Evolutionary conservation across 2,888 invertebrate genomes (phyloP), one percentile per base, ranked within the genome.

Genomic region (Patella caerulea): DNA sequence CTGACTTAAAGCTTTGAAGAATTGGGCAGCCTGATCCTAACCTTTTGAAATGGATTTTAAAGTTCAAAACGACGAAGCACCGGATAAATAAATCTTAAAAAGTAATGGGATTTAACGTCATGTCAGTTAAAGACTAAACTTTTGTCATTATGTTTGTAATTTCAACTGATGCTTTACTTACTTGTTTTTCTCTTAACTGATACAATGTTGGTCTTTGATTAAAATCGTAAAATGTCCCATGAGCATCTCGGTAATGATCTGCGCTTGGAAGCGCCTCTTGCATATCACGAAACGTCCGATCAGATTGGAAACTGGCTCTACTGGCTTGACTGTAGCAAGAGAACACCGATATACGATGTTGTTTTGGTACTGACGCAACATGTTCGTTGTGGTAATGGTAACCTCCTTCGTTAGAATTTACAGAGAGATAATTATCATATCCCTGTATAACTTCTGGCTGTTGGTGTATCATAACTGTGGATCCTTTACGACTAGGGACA

Each of bases 251-350:
- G 90, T 97, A 97, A 91, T 96, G 95, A 89, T 96, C 96, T 92
- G 96, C 93, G 78, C 96, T 93, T 0, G 96, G 96, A 59, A 96
- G 90, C 1, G 95, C 95, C 91, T 97, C 97, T 85, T 95, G 94
- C 0, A 95, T 95, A 78, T 95, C 86, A 24, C 79, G 80, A 29
- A 82, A 82, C 12, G 83, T 79, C 17, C 77, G 78, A 24, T 83
- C 83, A 0, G 79, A 74, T 72, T 74, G 77, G 56, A 45, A 19
- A 69, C 74, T 74, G 24, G 75, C 72, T 0, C 77, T 73, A 29
- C 76, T 73, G 55, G 77, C 75, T 34, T 52, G 19, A 45, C 73
- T 75, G 65, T 71, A 75, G 53, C 59, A 59, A 24, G 81, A 78
- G 55, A 77, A 77, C n/a, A 81, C 71, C 24, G 81, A 81, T 72